A percentile compares a stretch with the other conserved stretches of the same genome.
Conservation (phyloP, 2,888 invertebrate species). For the Oligia latruncula region DNA sequence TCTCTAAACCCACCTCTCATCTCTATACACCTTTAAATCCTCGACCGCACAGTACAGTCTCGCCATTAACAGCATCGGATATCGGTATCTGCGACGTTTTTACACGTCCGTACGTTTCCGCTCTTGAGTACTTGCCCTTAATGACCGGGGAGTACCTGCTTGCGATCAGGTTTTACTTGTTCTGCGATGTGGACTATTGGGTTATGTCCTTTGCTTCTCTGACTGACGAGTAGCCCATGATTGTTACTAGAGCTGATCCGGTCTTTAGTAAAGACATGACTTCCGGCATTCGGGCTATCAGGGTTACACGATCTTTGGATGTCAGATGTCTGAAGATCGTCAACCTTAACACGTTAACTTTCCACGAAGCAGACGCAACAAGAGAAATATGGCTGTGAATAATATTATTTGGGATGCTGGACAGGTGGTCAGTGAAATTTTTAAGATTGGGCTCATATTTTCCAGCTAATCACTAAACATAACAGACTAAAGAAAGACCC, state of each 20-base stretch:
- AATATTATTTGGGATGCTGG: neutral
- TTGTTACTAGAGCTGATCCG: constrained; percentile 27
- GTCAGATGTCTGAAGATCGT: neutral
- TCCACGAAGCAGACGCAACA: neutral
- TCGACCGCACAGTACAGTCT: constrained; percentile 9
- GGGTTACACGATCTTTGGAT: neutral
- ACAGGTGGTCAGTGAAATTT: neutral
- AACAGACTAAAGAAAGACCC: neutral
- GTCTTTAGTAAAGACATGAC: constrained; percentile 12
- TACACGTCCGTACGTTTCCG: constrained; percentile 62
- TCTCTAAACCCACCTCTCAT: neutral
- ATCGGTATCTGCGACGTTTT: constrained; percentile 42
- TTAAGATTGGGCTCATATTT: neutral
- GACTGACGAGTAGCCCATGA: constrained; percentile 49
- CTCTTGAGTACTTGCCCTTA: constrained; percentile 72
- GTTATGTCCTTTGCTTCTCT: constrained; percentile 70
- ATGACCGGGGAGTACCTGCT: constrained; percentile 66
- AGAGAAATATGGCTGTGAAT: neutral
- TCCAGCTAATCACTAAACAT: neutral
- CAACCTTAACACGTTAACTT: neutral
- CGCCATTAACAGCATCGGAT: constrained; percentile 60
- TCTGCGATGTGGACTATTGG: constrained; percentile 76
- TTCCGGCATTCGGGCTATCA: neutral
- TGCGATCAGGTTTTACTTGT: constrained; percentile 73
- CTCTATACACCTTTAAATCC: neutral